Percentiles rank a stretch among this genome's conserved stretches.
Evolutionary conservation across 2,888 invertebrate species (phyloP).

Genomic region (Phaedon cochleariae): DNA sequence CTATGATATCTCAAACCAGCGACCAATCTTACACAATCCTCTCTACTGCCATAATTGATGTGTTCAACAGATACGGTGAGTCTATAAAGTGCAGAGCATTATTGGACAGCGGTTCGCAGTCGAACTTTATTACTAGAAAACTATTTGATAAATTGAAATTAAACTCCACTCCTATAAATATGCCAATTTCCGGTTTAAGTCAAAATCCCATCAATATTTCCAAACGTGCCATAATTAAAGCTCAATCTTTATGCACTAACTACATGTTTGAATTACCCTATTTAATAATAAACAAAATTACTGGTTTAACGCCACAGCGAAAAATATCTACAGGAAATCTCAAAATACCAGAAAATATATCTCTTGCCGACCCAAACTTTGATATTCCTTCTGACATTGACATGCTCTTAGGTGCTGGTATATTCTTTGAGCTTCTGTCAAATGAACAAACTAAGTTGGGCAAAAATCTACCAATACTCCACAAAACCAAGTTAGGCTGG

Average conservation of each 20-base stretch:
- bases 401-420: constrained; percentile 18
- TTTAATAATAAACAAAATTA: constrained; percentile 13
- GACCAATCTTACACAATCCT: neutral
- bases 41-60: neutral
- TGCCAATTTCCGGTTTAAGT: neutral
- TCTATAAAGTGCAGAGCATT: neutral
- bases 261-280: constrained; percentile 4
- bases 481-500: neutral
- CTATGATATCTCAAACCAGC: neutral
- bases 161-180: neutral
- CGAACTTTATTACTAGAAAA: constrained; percentile 4
- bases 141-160: neutral
- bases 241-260: neutral
- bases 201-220: neutral
- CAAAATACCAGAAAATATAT: constrained; percentile 7
- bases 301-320: constrained; percentile 1
- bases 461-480: neutral
- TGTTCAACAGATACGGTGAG: neutral
- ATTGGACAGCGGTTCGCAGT: constrained; percentile 13
- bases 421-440: constrained; percentile 21
- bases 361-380: constrained; percentile 19
- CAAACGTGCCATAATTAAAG: neutral
- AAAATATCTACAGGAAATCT: neutral
- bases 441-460: neutral
- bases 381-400: constrained; percentile 18